Evolutionary conservation across 2,888 invertebrate genomes (phyloP).

Genomic region (Agriotes lineatus): DNA sequence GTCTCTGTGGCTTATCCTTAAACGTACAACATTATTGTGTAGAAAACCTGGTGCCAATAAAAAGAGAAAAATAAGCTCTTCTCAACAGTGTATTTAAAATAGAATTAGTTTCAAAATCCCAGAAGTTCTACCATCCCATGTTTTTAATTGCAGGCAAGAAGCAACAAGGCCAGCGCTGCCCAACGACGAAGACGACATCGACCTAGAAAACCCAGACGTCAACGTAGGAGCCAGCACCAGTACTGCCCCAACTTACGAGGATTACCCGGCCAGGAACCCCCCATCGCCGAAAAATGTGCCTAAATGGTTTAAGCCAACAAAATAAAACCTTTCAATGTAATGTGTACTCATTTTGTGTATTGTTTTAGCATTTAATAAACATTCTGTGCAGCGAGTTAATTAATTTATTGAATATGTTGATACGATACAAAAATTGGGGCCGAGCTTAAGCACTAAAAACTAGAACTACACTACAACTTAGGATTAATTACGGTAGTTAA

Average conservation of each 20-base stretch:
- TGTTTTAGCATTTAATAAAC: too few species aligned
- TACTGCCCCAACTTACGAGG: conserved; percentile 46
- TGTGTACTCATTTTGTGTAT: too few species aligned
- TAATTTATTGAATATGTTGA: too few species aligned
- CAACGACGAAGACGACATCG: conserved; percentile 48
- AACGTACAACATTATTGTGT: too few species aligned
- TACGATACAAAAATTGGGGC: neutral
- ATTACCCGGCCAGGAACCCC: conserved; percentile 42
- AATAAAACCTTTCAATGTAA: neutral
- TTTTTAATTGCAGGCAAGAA: too few species aligned
- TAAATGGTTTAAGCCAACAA: conserved; percentile 63
- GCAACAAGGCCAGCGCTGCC: conserved; percentile 28
- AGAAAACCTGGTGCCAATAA: too few species aligned
- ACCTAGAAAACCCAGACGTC: conserved; percentile 29
- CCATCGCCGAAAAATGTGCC: conserved; percentile 54
- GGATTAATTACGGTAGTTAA: neutral
- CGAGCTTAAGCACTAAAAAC: neutral
- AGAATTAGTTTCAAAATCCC: too few species aligned
- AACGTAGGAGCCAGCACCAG: conserved; percentile 60
- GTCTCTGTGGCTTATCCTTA: too few species aligned
- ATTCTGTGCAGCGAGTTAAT: too few species aligned
- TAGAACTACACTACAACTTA: neutral
- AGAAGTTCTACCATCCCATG: too few species aligned
- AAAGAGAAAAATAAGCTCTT: too few species aligned
- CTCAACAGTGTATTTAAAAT: too few species aligned